Percentiles rank a stretch among this genome's conserved stretches.
phyloP scores from a whole-genome alignment of 2,888 invertebrate species.

The Drosophila picticornis region DNA sequence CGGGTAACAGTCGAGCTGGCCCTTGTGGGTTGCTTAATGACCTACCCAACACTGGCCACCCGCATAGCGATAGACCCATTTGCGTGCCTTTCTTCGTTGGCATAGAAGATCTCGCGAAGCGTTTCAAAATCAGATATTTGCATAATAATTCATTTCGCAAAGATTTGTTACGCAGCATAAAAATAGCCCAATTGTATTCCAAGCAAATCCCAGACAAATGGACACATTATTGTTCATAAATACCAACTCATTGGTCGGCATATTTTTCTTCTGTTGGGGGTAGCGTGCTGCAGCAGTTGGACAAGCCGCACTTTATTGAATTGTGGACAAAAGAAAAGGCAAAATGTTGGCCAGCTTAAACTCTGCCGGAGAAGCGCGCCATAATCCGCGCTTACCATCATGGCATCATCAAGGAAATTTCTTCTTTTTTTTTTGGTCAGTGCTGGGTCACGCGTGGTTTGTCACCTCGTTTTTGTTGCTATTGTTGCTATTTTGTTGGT shows the following conservation, averaged over 20 bases:
- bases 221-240: not conserved
- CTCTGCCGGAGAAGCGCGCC: slow-evolving; percentile 59
- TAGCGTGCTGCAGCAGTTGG: slow-evolving; percentile 24
- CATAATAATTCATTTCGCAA: not conserved
- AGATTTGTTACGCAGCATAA: too few relatives aligned
- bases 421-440: slow-evolving; percentile 10
- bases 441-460: slow-evolving; percentile 68
- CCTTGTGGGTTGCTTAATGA: slow-evolving; percentile 38
- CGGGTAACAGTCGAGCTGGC: slow-evolving; percentile 26
- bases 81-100: not conserved
- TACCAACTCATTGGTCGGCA: too few relatives aligned
- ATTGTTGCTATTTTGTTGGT: slow-evolving; percentile 18
- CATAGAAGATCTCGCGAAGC: not conserved
- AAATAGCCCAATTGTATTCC: not conserved
- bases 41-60: slow-evolving; percentile 12
- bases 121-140: not conserved
- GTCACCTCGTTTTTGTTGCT: slow-evolving; percentile 66
- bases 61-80: not conserved
- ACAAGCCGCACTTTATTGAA: slow-evolving; percentile 28
- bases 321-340: not conserved
- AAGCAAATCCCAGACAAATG: not conserved
- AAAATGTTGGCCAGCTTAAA: slow-evolving; percentile 33
- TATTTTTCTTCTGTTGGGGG: not conserved
- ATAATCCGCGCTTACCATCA: slow-evolving; percentile 69
- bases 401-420: slow-evolving; percentile 45